phyloP scores from a whole-genome alignment of 1,140 invertebrate species.

The Orius insidiosus region DNA sequence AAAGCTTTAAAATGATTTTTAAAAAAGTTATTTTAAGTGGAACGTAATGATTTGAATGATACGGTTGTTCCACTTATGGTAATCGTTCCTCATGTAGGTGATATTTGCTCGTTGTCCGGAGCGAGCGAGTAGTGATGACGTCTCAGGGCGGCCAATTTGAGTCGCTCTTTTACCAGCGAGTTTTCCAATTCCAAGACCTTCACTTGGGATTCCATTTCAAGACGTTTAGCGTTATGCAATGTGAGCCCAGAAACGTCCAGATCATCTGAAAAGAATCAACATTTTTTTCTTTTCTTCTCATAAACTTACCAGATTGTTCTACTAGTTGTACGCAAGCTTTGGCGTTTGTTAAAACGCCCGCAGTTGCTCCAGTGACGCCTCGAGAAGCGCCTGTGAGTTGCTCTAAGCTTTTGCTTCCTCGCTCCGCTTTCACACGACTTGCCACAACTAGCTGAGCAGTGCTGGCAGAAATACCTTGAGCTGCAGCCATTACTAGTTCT shows the following conservation, averaged over 20 bases:
- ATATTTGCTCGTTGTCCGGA: conserved; percentile 35
- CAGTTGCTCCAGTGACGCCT: conserved; percentile 75
- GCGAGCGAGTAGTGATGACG: conserved; percentile 85
- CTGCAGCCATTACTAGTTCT: conserved; percentile 86
- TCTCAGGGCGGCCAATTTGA: conserved; percentile 63
- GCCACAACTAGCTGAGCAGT: conserved; percentile 94
- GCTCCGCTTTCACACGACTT: conserved; percentile 77
- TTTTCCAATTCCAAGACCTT: conserved; percentile 83
- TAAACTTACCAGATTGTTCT: conserved; percentile 54
- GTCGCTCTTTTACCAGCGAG: conserved; percentile 71
- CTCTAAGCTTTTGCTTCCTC: conserved; percentile 56
- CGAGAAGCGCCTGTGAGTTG: conserved; percentile 70
- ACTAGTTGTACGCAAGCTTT: conserved; percentile 73
- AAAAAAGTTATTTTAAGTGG: too few relatives aligned
- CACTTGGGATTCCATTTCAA: conserved; percentile 92
- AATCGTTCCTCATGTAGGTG: conserved; percentile 6
- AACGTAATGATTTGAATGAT: neutral
- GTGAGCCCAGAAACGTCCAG: conserved; percentile 77
- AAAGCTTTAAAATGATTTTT: too few relatives aligned
- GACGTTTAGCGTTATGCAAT: conserved; percentile 81
- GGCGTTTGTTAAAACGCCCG: conserved; percentile 79
- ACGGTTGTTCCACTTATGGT: conserved; percentile 3
- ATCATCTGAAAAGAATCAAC: conserved; percentile 40
- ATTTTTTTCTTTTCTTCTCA: neutral
- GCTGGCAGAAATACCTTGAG: conserved; percentile 92